A percentile compares a stretch with the other conserved stretches of the same genome.
Evolutionary conservation across 2,888 invertebrate species (phyloP).

Genomic region (Spodoptera picta): DNA sequence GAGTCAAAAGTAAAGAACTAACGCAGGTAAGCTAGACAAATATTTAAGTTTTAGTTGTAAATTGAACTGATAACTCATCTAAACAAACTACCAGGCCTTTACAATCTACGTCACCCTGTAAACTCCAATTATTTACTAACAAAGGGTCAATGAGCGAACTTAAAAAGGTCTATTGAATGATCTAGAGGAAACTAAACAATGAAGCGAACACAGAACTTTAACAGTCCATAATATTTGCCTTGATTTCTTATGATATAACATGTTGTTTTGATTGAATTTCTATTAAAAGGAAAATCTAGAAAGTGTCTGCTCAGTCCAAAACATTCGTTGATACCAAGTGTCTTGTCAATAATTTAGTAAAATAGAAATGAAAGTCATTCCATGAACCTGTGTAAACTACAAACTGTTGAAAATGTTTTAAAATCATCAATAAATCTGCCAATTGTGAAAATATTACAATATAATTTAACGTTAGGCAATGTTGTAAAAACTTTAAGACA

Average conservation of each 20-base stretch:
- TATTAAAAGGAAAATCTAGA: conserved; percentile 26
- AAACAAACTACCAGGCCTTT: conserved; percentile 52
- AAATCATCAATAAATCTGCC: neutral
- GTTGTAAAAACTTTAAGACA: conserved; percentile 15
- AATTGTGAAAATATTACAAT: conserved; percentile 7
- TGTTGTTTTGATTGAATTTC: conserved; percentile 6
- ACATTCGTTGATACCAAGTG: conserved; percentile 23
- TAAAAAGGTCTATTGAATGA: conserved; percentile 41
- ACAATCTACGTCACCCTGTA: conserved; percentile 74
- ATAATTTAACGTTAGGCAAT: conserved; percentile 24
- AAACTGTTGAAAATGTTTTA: too few species aligned
- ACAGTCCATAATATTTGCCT: conserved; percentile 27
- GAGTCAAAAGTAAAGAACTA: conserved; percentile 18
- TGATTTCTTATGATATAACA: conserved; percentile 17
- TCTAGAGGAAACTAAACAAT: conserved; percentile 52
- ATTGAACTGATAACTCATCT: conserved; percentile 29
- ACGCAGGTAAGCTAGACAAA: neutral
- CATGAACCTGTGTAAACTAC: too few species aligned
- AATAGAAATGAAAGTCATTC: neutral
- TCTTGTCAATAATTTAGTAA: neutral
- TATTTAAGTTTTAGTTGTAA: neutral
- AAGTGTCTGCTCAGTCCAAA: conserved; percentile 44
- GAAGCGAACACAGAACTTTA: conserved; percentile 18
- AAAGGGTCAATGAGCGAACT: conserved; percentile 47
- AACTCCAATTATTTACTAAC: conserved; percentile 61